phyloP scores from a whole-genome alignment of 2,888 invertebrate species.

The Oscheius sp. region DNA sequence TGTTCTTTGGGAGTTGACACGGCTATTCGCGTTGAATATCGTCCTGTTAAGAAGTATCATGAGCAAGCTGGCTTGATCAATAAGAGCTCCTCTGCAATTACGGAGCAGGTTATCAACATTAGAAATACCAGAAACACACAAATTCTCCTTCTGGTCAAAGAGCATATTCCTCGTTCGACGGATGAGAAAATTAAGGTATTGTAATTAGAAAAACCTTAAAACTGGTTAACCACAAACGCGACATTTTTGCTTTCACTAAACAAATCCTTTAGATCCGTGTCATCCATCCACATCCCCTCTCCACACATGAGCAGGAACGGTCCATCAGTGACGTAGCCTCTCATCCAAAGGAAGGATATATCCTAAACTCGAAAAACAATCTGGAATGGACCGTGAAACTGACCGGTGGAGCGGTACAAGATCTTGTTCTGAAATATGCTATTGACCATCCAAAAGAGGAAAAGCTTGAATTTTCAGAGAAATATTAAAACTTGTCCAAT shows the following conservation, averaged over 20 bases:
- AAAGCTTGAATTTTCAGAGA: slow-evolving; percentile 45
- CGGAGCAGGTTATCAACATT: slow-evolving; percentile 55
- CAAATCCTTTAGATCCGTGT: slow-evolving; percentile 29
- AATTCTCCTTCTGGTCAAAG: slow-evolving; percentile 53
- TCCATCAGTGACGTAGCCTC: slow-evolving; percentile 18
- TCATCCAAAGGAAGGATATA: slow-evolving; percentile 37
- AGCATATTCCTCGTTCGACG: slow-evolving; percentile 59
- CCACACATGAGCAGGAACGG: slow-evolving; percentile 25
- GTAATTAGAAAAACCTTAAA: not conserved
- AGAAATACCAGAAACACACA: slow-evolving; percentile 52
- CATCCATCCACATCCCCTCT: slow-evolving; percentile 32
- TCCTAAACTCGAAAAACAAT: slow-evolving; percentile 43
- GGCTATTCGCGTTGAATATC: slow-evolving; percentile 70
- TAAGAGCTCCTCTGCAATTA: slow-evolving; percentile 43
- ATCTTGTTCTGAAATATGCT: slow-evolving; percentile 43
- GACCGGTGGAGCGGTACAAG: slow-evolving; percentile 30
- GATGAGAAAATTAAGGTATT: slow-evolving; percentile 64
- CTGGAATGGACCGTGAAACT: slow-evolving; percentile 55
- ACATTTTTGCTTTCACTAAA: not conserved
- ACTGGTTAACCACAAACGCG: not conserved
- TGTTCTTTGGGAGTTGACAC: slow-evolving; percentile 72
- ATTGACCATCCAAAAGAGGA: slow-evolving; percentile 54
- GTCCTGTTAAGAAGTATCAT: slow-evolving; percentile 71
- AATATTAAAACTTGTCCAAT: slow-evolving; percentile 23
- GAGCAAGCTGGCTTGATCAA: slow-evolving; percentile 62